Evolutionary conservation across 2,797 vertebrate genomes (phyloP).

Genomic region (Brachyalestes nurse): DNA sequence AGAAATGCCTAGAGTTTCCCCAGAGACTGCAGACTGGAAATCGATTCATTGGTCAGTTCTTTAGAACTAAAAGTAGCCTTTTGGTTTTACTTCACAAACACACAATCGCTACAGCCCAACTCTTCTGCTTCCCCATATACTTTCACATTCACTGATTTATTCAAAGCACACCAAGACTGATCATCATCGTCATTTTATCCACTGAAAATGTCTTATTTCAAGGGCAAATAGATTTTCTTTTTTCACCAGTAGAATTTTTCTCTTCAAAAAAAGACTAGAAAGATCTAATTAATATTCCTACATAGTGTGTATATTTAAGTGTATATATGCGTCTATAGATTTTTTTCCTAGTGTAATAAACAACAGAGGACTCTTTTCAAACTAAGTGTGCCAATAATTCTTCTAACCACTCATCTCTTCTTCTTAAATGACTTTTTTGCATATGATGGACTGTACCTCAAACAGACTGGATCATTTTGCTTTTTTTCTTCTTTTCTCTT

Average conservation of each 20-base stretch:
- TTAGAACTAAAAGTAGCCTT: background rate
- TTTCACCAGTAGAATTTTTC: too few relatives aligned
- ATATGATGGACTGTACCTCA: too few relatives aligned
- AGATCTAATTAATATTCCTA: too few relatives aligned
- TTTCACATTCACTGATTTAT: background rate
- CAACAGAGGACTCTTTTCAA: background rate
- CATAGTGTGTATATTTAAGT: too few relatives aligned
- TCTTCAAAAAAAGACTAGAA: too few relatives aligned
- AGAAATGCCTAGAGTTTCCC: background rate
- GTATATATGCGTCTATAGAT: too few relatives aligned
- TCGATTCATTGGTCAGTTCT: background rate
- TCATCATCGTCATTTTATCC: background rate
- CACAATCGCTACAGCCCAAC: background rate
- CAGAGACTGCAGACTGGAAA: background rate
- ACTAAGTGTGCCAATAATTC: background rate
- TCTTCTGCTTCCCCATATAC: too few relatives aligned
- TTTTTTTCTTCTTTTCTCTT: too few relatives aligned
- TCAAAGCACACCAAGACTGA: background rate
- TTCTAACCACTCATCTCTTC: background rate
- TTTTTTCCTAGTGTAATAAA: too few relatives aligned
- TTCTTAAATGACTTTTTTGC: too few relatives aligned
- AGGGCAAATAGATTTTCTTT: too few relatives aligned
- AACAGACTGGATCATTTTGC: background rate
- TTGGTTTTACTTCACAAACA: background rate
- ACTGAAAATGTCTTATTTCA: too few relatives aligned